Percentiles rank a stretch among this genome's conserved stretches.
These are phyloP conservation scores for Muscidifurax raptorellus DNA, from an alignment of 1,140 invertebrate species.

Conservation along the genomic window DNA sequence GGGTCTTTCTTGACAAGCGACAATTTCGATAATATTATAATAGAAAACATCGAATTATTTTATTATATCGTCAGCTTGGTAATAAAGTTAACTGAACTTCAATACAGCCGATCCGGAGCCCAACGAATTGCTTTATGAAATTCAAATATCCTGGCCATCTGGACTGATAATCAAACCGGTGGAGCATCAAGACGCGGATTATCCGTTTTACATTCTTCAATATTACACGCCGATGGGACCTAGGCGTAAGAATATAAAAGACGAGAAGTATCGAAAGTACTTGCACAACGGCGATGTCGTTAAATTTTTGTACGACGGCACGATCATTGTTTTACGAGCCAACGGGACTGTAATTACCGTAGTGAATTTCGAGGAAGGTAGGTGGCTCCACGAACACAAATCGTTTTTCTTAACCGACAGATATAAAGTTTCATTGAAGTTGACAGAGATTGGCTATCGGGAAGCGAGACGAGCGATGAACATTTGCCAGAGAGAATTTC, in stretches of 20 bases:
- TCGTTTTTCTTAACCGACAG: neutral
- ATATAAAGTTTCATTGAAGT: constrained; percentile 32
- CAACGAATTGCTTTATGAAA: constrained; percentile 55
- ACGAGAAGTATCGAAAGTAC: constrained; percentile 64
- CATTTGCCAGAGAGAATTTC: neutral
- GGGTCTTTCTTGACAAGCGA: no score
- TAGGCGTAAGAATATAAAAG: constrained; percentile 31
- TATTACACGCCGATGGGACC: constrained; percentile 62
- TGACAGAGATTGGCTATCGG: neutral
- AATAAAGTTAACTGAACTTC: neutral
- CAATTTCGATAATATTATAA: no score
- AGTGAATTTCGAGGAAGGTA: constrained; percentile 47
- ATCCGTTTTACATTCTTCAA: constrained; percentile 75
- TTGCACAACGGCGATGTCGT: constrained; percentile 66
- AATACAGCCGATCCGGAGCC: neutral
- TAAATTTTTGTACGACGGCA: constrained; percentile 60
- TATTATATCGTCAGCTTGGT: no score
- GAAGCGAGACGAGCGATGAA: neutral
- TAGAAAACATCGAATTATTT: no score
- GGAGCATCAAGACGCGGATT: constrained; percentile 65
- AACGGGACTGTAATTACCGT: constrained; percentile 63
- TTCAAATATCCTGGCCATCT: constrained; percentile 75
- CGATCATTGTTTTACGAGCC: constrained; percentile 61
- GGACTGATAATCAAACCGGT: constrained; percentile 75
- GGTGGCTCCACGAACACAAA: neutral